Base-by-base conservation (phyloP, 2,888 invertebrate species). In the Eucriotettix oculatus region DNA sequence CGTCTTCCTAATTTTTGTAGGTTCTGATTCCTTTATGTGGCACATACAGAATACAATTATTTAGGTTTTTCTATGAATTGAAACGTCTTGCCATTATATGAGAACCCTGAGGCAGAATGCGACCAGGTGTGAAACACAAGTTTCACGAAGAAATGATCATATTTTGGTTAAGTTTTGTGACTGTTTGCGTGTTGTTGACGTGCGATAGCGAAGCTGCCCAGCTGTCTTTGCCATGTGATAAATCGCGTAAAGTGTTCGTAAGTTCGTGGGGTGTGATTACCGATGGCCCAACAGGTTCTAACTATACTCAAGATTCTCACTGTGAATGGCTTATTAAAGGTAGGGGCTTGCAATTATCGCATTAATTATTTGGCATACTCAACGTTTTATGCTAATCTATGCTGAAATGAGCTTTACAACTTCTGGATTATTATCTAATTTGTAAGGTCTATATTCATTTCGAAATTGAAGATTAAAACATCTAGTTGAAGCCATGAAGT, bases 321-420 rank as follows among this genome's bases (percentile, higher is more conserved):
- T 96, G 95, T 73, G 94, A 95, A 79, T 96, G 95, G 95, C 83
- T 96, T 59, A 94, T 96, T 69, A 88, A 87, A 77, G 94, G 95
- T 77, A 71, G 67, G 68, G 29, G n/a, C 17, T 29, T 29, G 29
- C 29, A 29, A 29, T 2, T 29, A 29, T 29, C 29, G 7, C 7
- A 29, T 7, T 29, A 29, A 2, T 29, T 29, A 29, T 29, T 29
- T 29, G 29, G 29, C 29, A 29, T 29, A 7, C 3, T 29, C 7
- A 29, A 2, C 29, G 7, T 29, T 29, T 29, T 5, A 2, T 29
- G 29, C 7, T 29, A 29, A 7, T 29, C 29, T 29, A 29, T 29
- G 2, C 3, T 7, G 7, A 29, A 29, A 29, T 29, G 29, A 29
- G 29, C 7, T 29, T 29, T 29, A 29, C 29, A 5, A 29, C 29